Evolutionary conservation across 53 echinoderm and acorn worm genomes (phyloP).

Genomic region (Arbacia lixula): DNA sequence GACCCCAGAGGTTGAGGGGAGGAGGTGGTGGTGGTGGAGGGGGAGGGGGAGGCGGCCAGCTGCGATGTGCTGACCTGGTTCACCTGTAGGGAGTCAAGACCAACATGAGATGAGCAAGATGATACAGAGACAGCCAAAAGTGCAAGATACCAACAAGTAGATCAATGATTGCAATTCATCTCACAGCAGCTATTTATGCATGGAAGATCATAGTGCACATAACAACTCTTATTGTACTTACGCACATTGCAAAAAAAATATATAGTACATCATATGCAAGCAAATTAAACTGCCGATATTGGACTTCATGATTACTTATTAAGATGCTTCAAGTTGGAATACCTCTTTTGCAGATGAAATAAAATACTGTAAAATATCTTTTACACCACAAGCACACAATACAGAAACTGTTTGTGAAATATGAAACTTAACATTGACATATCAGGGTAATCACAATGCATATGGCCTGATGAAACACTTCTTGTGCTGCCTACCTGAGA

Average conservation of each 20-base stretch:
- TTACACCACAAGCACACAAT: no score
- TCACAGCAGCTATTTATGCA: neutral
- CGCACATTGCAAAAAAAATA: neutral
- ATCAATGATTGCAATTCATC: no score
- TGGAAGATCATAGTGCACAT: neutral
- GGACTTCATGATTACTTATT: no score
- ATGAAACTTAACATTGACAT: no score
- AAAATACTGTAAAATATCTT: no score
- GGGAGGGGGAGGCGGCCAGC: slow-evolving; percentile 36
- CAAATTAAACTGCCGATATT: no score
- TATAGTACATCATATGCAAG: neutral
- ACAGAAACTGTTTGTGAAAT: no score
- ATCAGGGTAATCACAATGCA: no score
- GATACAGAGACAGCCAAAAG: neutral
- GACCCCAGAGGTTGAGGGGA: slow-evolving; percentile 49
- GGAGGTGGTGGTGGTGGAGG: neutral
- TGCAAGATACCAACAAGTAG: no score
- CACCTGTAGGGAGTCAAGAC: slow-evolving; percentile 26
- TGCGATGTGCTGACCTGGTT: slow-evolving; percentile 43
- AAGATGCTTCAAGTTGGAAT: no score
- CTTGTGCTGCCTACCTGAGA: slow-evolving; percentile 20
- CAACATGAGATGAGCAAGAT: neutral
- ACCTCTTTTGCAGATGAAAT: no score
- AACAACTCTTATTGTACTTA: neutral
- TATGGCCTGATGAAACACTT: no score